Conservation (phyloP, 2,888 invertebrate genomes). For the Spicauda simplicius region DNA sequence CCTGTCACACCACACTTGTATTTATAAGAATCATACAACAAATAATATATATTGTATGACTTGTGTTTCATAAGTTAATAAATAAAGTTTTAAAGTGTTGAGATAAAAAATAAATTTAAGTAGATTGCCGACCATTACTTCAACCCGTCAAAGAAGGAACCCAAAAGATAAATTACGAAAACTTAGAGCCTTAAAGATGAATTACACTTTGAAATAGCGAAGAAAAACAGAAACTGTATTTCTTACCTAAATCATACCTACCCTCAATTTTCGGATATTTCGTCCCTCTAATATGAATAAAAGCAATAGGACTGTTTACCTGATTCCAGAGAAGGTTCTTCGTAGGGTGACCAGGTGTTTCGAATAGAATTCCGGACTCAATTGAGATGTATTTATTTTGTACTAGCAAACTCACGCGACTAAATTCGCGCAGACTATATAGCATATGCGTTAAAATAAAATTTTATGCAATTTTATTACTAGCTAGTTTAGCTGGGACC, state of each 20-base stretch:
- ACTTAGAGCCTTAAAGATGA: not conserved
- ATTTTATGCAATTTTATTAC: too few species aligned
- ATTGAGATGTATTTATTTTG: too few species aligned
- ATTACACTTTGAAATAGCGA: not conserved
- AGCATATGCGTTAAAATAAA: too few species aligned
- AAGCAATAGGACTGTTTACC: conserved; percentile 20
- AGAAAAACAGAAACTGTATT: not conserved
- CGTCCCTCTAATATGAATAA: conserved; percentile 17
- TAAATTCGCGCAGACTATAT: too few species aligned
- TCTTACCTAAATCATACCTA: conserved; percentile 6
- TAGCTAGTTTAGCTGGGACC: too few species aligned
- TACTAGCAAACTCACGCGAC: too few species aligned
- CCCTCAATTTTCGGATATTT: conserved; percentile 4
- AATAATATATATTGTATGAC: too few species aligned
- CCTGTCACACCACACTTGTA: too few species aligned
- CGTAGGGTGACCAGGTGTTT: conserved; percentile 3
- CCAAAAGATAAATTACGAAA: not conserved
- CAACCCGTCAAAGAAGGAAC: not conserved
- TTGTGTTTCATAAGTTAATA: too few species aligned
- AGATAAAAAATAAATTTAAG: not conserved
- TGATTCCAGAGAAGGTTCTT: conserved; percentile 8
- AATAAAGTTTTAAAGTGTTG: too few species aligned
- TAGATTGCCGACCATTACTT: conserved; percentile 1
- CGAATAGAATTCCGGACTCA: not conserved
- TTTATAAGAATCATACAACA: too few species aligned